These are phyloP conservation scores for Acanthisitta chloris DNA, from an alignment of 2,113 vertebrate species.

Conservation along the genomic window DNA sequence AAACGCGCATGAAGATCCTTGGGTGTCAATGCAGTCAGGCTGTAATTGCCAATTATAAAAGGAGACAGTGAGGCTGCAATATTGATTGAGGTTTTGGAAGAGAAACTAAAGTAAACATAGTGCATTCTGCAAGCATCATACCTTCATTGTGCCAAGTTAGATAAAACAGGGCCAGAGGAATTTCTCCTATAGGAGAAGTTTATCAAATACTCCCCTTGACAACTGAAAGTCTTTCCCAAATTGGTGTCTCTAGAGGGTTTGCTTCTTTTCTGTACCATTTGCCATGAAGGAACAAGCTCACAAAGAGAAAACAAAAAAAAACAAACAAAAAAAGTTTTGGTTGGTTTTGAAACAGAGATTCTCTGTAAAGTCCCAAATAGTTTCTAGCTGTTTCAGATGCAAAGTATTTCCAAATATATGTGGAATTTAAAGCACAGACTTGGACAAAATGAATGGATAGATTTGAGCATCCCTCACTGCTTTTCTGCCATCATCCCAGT, in stretches of 20 bases:
- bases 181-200: background rate
- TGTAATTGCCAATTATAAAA: slow-evolving; percentile 52
- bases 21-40: background rate
- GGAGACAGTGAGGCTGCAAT: slow-evolving; percentile 15
- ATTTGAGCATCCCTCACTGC: background rate
- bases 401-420: background rate
- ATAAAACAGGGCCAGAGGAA: slow-evolving; percentile 47
- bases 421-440: background rate
- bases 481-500: background rate
- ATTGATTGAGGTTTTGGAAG: slow-evolving; percentile 54
- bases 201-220: slow-evolving; percentile 41
- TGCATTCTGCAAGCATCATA: slow-evolving; percentile 33
- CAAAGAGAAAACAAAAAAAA: background rate
- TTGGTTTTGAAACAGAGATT: slow-evolving; percentile 1
- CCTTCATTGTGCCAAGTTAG: slow-evolving; percentile 38
- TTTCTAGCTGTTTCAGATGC: slow-evolving; percentile 23
- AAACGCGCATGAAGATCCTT: background rate
- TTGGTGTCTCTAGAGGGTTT: background rate
- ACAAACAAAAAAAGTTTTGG: background rate
- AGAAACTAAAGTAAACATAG: slow-evolving; percentile 31
- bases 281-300: background rate
- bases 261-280: background rate
- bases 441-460: background rate
- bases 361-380: background rate
- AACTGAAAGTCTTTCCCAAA: slow-evolving; percentile 23